These are phyloP conservation scores for Hirundichthys speculiger DNA, from an alignment of 2,113 vertebrate genomes.

Conservation along the genomic window DNA sequence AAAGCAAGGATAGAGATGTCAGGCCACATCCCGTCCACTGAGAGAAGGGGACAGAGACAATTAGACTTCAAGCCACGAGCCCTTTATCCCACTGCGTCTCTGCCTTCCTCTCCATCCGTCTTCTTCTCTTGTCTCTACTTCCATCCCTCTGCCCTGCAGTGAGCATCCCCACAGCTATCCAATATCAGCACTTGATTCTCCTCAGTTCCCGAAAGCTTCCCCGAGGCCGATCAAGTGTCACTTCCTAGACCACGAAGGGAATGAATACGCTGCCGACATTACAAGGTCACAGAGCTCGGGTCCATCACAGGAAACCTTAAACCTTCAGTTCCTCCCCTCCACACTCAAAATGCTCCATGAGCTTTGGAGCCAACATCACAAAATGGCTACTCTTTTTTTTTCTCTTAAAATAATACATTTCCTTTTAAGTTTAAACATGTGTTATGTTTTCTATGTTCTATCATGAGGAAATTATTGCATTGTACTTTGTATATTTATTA, in stretches of 20 bases:
- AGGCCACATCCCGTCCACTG: conserved; percentile 65
- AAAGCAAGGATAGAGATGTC: conserved; percentile 73
- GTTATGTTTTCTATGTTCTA: no score
- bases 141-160: not conserved
- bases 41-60: conserved; percentile 41
- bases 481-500: no score
- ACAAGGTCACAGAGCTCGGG: conserved; percentile 73
- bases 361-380: conserved; percentile 35
- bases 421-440: no score
- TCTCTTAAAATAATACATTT: no score
- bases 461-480: no score
- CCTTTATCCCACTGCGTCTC: conserved; percentile 37
- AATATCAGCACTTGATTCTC: conserved; percentile 65
- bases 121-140: conserved; percentile 41
- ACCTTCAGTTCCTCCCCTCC: conserved; percentile 49
- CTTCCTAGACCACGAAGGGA: conserved; percentile 44
- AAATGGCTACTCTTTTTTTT: no score
- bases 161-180: conserved; percentile 61
- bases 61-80: conserved; percentile 61
- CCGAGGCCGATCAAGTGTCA: conserved; percentile 72
- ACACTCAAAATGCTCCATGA: conserved; percentile 20
- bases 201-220: conserved; percentile 64
- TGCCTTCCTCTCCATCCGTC: conserved; percentile 47
- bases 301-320: conserved; percentile 75
- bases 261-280: conserved; percentile 49